These are phyloP conservation scores for Apis mellifera DNA, from an alignment of 1,140 invertebrate species.

Conservation along the genomic window Amel_HAv3.1 CM009939.2:5722501-5723000, in stretches of 20 bases:
- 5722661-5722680: too few relatives aligned
- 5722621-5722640: too few relatives aligned
- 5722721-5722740: neutral
- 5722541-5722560: too few relatives aligned
- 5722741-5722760: neutral
- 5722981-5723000: slow-evolving; percentile 13
- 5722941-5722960: neutral
- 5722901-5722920: slow-evolving; percentile 40
- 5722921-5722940: slow-evolving; percentile 38
- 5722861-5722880: slow-evolving; percentile 49
- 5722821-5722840: slow-evolving; percentile 41
- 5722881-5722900: slow-evolving; percentile 48
- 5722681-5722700: too few relatives aligned
- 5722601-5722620: too few relatives aligned
- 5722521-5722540: too few relatives aligned
- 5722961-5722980: neutral
- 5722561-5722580: too few relatives aligned
- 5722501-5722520: too few relatives aligned
- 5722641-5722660: too few relatives aligned
- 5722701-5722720: neutral
- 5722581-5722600: too few relatives aligned
- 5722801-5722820: slow-evolving; percentile 41
- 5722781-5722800: slow-evolving; percentile 29
- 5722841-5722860: slow-evolving; percentile 44
- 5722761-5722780: neutral